Evolutionary conservation across 2,113 vertebrate genomes (phyloP).

Genomic region (Dromiciops gliroides): DNA sequence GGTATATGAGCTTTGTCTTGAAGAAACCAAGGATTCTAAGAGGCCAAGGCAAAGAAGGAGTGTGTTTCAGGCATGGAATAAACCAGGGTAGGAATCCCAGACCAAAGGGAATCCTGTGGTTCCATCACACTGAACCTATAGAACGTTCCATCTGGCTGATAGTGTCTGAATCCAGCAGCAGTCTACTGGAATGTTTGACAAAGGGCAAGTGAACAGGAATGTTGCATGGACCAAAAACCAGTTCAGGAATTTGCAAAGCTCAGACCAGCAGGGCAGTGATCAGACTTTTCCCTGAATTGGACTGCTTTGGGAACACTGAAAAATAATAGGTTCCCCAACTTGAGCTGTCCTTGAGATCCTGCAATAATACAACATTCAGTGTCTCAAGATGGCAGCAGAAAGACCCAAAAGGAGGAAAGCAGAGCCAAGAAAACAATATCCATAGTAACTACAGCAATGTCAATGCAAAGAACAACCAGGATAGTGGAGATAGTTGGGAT

Average conservation of each 20-base stretch:
- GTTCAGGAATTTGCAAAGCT: not conserved
- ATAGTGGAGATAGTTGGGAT: not conserved
- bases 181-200: not conserved
- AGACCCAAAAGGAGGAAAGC: not conserved
- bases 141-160: not conserved
- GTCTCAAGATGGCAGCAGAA: not conserved
- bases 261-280: not conserved
- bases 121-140: not conserved
- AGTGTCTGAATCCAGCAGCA: not conserved
- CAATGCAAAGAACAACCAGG: not conserved
- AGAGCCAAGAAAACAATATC: not conserved
- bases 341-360: not conserved
- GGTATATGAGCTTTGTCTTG: not conserved
- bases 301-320: not conserved
- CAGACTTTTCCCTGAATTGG: not conserved
- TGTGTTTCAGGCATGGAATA: not conserved
- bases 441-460: not conserved
- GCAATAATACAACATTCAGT: not conserved
- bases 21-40: not conserved
- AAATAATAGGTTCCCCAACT: not conserved
- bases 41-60: not conserved
- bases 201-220: not conserved
- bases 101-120: not conserved
- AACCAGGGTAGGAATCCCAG: not conserved
- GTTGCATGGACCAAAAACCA: not conserved